Evolutionary conservation across 2,888 invertebrate genomes (phyloP).

Genomic region (Drosophila antonietae): DNA sequence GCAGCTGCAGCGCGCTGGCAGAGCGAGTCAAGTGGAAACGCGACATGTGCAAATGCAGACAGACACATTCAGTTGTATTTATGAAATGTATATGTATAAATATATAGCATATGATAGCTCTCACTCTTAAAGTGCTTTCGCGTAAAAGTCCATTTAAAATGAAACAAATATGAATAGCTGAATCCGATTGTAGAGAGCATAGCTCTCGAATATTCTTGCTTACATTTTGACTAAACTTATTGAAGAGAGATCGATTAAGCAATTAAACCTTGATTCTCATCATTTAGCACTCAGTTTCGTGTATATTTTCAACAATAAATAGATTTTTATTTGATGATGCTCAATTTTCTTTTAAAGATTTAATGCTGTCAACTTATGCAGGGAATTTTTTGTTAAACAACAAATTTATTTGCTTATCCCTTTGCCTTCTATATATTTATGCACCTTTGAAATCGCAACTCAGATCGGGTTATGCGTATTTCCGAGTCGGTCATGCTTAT

Average conservation of each 20-base stretch:
- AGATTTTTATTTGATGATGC: too few relatives aligned
- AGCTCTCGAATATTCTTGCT: too few relatives aligned
- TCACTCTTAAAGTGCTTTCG: not conserved
- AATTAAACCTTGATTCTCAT: too few relatives aligned
- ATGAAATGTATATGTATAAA: slow-evolving; percentile 17
- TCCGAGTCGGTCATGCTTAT: not conserved
- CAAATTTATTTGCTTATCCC: too few relatives aligned
- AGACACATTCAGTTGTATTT: slow-evolving; percentile 13
- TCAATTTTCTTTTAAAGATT: too few relatives aligned
- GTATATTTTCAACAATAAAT: too few relatives aligned
- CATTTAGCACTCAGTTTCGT: too few relatives aligned
- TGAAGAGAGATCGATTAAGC: too few relatives aligned
- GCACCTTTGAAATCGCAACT: not conserved
- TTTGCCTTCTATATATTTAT: too few relatives aligned
- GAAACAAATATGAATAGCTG: not conserved
- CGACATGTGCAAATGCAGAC: slow-evolving; percentile 34
- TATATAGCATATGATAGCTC: not conserved
- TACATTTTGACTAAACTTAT: too few relatives aligned
- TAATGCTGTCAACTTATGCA: too few relatives aligned
- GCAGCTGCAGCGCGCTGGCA: slow-evolving; percentile 33
- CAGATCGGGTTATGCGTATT: not conserved
- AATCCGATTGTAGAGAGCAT: not conserved
- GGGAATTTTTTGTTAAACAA: too few relatives aligned
- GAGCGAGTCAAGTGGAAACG: slow-evolving; percentile 44
- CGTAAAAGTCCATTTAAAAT: not conserved